Percentiles rank a stretch among this genome's conserved stretches.
These are phyloP conservation scores for Rhingia campestris DNA, from an alignment of 2,888 invertebrate genomes.

Conservation along the genomic window DNA sequence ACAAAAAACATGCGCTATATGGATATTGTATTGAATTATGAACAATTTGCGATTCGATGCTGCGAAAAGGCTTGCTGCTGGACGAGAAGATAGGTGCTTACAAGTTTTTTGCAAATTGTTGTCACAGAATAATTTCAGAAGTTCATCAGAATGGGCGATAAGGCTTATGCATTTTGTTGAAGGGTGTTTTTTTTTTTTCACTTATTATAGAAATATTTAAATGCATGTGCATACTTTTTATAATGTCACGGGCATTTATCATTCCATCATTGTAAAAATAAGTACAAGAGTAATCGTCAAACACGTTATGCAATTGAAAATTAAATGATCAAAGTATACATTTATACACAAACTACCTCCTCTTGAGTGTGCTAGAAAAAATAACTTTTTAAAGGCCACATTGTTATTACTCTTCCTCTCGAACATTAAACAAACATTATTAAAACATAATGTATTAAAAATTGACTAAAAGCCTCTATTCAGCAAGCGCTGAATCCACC, in stretches of 20 bases:
- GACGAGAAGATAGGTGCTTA: neutral
- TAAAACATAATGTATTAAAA: conserved; percentile 79
- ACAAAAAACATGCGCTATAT: conserved; percentile 18
- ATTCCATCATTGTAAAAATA: too few relatives aligned
- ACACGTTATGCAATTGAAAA: too few relatives aligned
- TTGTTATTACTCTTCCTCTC: neutral
- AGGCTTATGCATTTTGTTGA: too few relatives aligned
- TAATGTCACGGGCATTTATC: too few relatives aligned
- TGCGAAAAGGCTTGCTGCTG: conserved; percentile 6
- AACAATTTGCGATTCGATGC: conserved; percentile 8
- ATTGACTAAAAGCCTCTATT: conserved; percentile 71
- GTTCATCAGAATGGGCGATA: neutral
- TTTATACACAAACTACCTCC: neutral
- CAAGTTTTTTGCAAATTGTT: neutral
- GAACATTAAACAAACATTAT: conserved; percentile 76
- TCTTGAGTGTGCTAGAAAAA: neutral
- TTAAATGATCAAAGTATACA: neutral
- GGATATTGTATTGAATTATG: conserved; percentile 4
- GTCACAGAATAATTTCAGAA: too few relatives aligned
- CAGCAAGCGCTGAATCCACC: conserved; percentile 53
- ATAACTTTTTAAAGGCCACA: neutral
- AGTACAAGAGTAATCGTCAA: too few relatives aligned
- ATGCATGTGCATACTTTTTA: too few relatives aligned
- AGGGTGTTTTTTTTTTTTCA: too few relatives aligned
- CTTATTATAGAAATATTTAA: too few relatives aligned